A percentile compares a stretch with the other conserved stretches of the same genome.
phyloP scores from a whole-genome alignment of 2,797 vertebrate species.

The Ambastaia sidthimunki region DNA sequence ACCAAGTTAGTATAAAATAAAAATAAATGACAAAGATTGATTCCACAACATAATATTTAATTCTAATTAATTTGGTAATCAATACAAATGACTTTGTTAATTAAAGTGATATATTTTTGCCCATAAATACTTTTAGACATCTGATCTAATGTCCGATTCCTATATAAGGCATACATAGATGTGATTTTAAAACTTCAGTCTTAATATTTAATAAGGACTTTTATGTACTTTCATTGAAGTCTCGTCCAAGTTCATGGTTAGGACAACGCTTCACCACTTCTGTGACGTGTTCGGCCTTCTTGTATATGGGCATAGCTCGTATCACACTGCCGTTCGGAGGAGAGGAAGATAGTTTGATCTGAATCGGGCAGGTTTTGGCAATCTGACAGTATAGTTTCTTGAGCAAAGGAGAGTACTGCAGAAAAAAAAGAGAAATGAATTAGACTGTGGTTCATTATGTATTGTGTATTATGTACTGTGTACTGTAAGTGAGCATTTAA shows the following conservation, averaged over 20 bases:
- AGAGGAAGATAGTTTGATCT: conserved; percentile 88
- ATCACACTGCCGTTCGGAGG: conserved; percentile 91
- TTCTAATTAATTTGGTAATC: too few species aligned
- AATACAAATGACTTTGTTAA: too few species aligned
- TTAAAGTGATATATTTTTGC: neutral
- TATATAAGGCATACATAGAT: neutral
- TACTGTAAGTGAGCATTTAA: neutral
- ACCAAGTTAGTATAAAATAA: too few species aligned
- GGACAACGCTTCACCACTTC: conserved; percentile 98
- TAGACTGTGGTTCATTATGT: neutral
- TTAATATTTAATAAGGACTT: neutral
- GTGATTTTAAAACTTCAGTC: neutral
- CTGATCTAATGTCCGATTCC: too few species aligned
- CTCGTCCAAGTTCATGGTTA: conserved; percentile 94
- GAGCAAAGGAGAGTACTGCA: conserved; percentile 94
- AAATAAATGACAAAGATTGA: neutral
- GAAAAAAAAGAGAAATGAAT: conserved; percentile 18
- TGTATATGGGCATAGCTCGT: conserved; percentile 96
- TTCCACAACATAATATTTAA: neutral
- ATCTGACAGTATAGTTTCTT: conserved; percentile 99
- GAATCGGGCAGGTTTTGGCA: conserved; percentile 97
- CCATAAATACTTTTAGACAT: neutral
- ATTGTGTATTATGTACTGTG: neutral
- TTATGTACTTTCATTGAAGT: conserved; percentile 90
- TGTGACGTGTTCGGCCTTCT: conserved; percentile 97